Evolutionary conservation across 2,797 vertebrate genomes (phyloP), one percentile per base, ranked within the genome.

Genomic region (Alosa sapidissima): DNA sequence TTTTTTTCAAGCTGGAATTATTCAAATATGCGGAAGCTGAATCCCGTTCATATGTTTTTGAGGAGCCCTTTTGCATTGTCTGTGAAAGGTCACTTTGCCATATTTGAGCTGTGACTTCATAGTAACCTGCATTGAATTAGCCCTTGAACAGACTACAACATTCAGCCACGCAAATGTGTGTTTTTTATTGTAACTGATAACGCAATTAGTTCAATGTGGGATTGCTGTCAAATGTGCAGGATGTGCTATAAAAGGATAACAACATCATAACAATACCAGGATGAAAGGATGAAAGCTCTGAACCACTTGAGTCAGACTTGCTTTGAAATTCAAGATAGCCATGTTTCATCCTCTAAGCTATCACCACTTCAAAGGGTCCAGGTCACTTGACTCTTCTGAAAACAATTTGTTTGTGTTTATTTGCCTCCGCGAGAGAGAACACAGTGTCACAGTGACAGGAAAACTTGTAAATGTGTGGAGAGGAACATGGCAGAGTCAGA

Each of bases 51-150:
- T 87, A 87, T 88, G 60, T 87, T 87, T 92, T 89, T 90, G 81
- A 92, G 87, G 85, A 92, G 90, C 86, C 86, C 85, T 89, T 93
- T 91, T 85, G 89, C 86, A 85, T 81, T n/a, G 2, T 87, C 86
- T 89, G 85, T 88, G 89, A 88, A 91, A 84, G 91, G 91, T 91
- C 91, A 91, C 91, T 93, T 86, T 90, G 89, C 91, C 87, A 88
- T 62, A 91, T 94, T 91, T 88, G 78, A 84, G 84, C 78, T 82
- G 65, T 83, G 83, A 58, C 75, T 87, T 88, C 88, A 48, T 83
- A 72, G 86, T 90, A 91, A 88, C 89, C 89, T 89, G 90, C 91
- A 94, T 93, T 85, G 84, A 86, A 85, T 88, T 83, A 83, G 81
- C 54, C 55, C 33, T 33, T 85, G 84, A 87, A 86, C 52, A 49